Base-by-base conservation (phyloP, 2,888 invertebrate genomes). In the Cosmia pyralina region DNA sequence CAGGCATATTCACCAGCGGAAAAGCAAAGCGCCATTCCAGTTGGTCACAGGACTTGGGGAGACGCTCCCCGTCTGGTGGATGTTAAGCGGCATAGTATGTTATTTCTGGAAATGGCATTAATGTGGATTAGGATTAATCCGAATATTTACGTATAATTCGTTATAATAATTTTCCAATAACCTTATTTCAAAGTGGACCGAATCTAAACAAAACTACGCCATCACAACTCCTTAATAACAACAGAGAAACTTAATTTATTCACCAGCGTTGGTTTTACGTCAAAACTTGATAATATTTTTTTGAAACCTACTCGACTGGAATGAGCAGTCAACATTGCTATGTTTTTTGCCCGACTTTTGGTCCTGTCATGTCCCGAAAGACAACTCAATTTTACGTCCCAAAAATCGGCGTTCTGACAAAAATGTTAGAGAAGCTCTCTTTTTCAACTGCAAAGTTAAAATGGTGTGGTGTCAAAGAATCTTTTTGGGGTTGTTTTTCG, bases 241-340 rank as follows among this genome's bases (percentile, higher is more conserved):
- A 90, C 89, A 89, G 87, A 75, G 80, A 72, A 50, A 75, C 81
- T 90, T 90, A 89, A 91, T 91, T 89, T 90, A 90, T 92, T 90
- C 88, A 85, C 87, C 87, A 83, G 65, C 80, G 80, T 83, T 85
- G 87, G 83, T 87, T 87, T 82, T 82, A 89, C 87, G 89, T 89
- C 87, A 87, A 74, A 85, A 83, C 79, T 86, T 79, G 85, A 87
- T 84, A 86, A 83, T 87, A 88, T 88, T 89, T 90, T 91, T 91
- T 88, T 87, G 68, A 73, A 75, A 83, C 74, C 79, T 83, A 88
- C 86, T 90, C 90, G 83, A 73, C 87, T 89, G 91, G 90, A 92
- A 90, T 86, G 89, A 90, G 90, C 88, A 87, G 89, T 90, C 88
- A 90, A 90, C 88, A 89, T 87, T 81, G 84, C 83, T 85, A 65